Evolutionary conservation across 2,797 vertebrate genomes (phyloP).

Genomic region (Etheostoma perlongum): DNA sequence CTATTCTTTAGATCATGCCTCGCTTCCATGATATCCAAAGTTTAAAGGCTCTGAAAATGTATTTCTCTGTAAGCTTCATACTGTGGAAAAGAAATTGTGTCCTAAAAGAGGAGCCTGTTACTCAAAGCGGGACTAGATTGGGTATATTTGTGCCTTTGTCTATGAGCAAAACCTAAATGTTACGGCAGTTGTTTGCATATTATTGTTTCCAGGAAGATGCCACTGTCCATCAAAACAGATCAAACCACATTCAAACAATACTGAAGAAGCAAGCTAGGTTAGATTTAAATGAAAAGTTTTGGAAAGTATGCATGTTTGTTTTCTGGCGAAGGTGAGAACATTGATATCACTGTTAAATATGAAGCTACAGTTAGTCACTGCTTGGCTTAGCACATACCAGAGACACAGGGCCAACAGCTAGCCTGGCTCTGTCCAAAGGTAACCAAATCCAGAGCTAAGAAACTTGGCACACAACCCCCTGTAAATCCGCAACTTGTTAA

Average conservation of each 20-base stretch:
- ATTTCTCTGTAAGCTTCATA: neutral
- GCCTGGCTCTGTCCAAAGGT: neutral
- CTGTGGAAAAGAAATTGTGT: neutral
- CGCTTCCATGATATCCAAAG: neutral
- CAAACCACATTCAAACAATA: neutral
- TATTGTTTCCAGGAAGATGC: neutral
- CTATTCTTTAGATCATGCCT: slow-evolving; percentile 14
- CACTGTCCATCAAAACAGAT: neutral
- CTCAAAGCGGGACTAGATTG: neutral
- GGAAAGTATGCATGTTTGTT: too few species aligned
- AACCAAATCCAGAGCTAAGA: neutral
- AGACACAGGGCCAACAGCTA: neutral
- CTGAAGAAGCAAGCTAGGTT: neutral
- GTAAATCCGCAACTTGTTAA: neutral
- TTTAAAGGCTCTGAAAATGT: slow-evolving; percentile 15
- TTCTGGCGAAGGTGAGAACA: neutral
- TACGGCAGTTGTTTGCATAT: neutral
- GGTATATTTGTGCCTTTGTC: neutral
- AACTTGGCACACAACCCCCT: neutral
- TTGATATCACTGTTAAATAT: neutral
- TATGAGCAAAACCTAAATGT: neutral
- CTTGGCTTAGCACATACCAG: neutral
- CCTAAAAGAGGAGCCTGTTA: neutral
- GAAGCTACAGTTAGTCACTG: neutral
- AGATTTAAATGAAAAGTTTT: neutral